A percentile compares a stretch with the other conserved stretches of the same genome.
Conservation (phyloP, 1,140 invertebrate genomes). For the Lepidurus apus region DNA sequence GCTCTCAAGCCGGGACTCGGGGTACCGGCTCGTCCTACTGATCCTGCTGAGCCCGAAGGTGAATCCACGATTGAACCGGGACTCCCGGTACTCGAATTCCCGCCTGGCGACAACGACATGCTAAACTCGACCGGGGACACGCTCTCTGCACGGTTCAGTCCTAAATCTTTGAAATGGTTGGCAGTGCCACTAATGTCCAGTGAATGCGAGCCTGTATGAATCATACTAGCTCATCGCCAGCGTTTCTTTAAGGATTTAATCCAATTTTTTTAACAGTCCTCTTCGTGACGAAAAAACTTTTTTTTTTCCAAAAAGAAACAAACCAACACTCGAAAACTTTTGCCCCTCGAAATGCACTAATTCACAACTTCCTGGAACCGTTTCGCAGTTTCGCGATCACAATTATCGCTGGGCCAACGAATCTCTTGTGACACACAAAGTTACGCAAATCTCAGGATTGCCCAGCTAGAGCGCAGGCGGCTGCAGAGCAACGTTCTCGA, state of each 20-base stretch:
- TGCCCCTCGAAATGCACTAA: not conserved
- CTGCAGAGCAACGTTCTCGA: not conserved
- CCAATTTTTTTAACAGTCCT: too few species aligned
- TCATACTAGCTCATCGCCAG: conserved; percentile 8
- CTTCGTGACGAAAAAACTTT: too few species aligned
- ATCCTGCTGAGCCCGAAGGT: conserved; percentile 8
- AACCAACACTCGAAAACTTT: too few species aligned
- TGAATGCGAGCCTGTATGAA: not conserved
- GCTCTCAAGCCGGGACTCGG: conserved; percentile 28
- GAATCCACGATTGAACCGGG: conserved; percentile 32
- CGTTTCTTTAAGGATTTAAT: not conserved
- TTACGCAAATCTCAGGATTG: not conserved
- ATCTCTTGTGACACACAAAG: not conserved
- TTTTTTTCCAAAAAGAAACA: too few species aligned
- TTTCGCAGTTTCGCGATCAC: not conserved
- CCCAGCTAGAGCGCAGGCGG: not conserved
- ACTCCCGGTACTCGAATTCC: conserved; percentile 28
- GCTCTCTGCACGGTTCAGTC: conserved; percentile 8
- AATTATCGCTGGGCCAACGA: too few species aligned
- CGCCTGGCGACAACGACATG: conserved; percentile 34
- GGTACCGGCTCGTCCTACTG: conserved; percentile 26
- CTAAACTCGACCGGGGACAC: conserved; percentile 32
- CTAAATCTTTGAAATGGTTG: conserved; percentile 4
- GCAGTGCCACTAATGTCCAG: not conserved
- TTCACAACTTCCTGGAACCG: not conserved